Conservation (phyloP, 2,797 vertebrate genomes). For the Phalanger gymnotis region DNA sequence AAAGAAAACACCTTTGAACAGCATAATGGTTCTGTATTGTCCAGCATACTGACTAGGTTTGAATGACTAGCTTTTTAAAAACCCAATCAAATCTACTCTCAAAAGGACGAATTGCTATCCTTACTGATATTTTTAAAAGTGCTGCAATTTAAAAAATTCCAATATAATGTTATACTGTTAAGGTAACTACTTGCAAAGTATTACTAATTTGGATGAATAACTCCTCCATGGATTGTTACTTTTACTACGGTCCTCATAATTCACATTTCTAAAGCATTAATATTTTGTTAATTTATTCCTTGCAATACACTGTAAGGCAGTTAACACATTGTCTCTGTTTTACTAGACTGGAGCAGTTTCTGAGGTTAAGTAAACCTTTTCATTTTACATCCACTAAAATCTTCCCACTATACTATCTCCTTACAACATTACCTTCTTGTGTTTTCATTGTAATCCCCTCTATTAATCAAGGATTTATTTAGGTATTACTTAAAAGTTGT, state of each 20-base stretch:
- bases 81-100: background rate
- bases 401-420: background rate
- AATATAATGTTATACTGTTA: background rate
- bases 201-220: background rate
- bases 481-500: background rate
- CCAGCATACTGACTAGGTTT: background rate
- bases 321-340: background rate
- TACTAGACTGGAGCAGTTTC: background rate
- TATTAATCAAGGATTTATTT: background rate
- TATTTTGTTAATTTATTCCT: background rate
- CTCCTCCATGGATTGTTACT: background rate
- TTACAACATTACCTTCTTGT: background rate
- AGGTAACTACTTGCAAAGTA: background rate
- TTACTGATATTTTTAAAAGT: background rate
- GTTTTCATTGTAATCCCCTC: background rate
- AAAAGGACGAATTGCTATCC: background rate
- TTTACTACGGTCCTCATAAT: background rate
- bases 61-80: background rate
- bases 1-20: background rate
- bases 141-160: background rate
- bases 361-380: background rate
- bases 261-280: background rate
- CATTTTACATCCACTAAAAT: background rate
- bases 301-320: background rate
- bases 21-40: background rate